Conservation (phyloP, 2,888 invertebrate species). For the Pachymerium ferrugineum region DNA sequence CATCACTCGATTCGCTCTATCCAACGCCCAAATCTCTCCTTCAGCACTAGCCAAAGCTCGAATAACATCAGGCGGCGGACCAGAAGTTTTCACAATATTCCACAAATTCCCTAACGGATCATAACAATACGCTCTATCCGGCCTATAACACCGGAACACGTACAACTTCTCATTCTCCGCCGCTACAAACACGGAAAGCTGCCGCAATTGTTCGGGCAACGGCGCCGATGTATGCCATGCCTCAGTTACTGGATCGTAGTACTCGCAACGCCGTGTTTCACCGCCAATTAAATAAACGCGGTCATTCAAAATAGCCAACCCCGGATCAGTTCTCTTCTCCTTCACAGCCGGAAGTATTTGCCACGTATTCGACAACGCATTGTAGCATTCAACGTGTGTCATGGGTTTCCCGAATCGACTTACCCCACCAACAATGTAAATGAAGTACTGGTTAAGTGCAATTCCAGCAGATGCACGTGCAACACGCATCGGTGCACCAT, state of each 20-base stretch:
- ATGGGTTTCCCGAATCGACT: constrained; percentile 9
- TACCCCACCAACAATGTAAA: not conserved
- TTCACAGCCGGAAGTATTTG: not conserved
- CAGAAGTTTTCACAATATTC: not conserved
- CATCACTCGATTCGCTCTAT: not conserved
- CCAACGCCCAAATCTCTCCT: not conserved
- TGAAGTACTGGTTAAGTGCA: not conserved
- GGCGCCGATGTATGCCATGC: not conserved
- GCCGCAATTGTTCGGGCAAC: not conserved
- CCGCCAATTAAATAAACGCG: constrained; percentile 23
- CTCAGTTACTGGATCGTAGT: not conserved
- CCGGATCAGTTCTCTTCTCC: not conserved
- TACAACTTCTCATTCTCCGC: not conserved
- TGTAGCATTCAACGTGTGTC: constrained; percentile 24
- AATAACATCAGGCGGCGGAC: not conserved
- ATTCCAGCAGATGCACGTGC: not conserved
- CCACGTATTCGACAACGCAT: not conserved
- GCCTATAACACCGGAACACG: not conserved
- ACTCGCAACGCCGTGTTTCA: constrained; percentile 12
- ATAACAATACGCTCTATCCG: not conserved
- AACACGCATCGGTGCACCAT: not conserved
- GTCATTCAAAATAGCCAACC: not conserved
- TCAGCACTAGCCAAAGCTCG: not conserved
- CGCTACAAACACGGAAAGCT: not conserved
- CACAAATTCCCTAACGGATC: not conserved